Percentiles rank a stretch among this genome's conserved stretches.
phyloP scores from a whole-genome alignment of 2,888 invertebrate species.

The Drosophila mulleri region DNA sequence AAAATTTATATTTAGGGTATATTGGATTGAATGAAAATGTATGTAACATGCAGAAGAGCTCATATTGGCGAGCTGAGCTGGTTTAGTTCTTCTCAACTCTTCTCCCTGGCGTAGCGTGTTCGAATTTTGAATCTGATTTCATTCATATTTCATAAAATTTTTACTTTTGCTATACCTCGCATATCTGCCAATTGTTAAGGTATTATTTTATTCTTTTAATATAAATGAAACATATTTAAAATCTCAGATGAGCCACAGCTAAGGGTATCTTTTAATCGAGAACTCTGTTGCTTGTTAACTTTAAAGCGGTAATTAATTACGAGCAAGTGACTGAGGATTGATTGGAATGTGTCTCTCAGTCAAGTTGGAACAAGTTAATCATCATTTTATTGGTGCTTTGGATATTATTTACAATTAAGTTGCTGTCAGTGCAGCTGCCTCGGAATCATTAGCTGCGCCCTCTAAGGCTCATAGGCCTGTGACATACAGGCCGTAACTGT shows the following conservation, averaged over 20 bases:
- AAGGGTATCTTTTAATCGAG: not conserved
- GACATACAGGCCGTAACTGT: not conserved
- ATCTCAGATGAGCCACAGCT: not conserved
- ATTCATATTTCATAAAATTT: too few relatives aligned
- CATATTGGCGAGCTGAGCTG: too few relatives aligned
- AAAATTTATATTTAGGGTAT: not conserved
- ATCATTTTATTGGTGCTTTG: not conserved
- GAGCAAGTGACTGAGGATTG: constrained; percentile 28
- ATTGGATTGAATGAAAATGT: not conserved
- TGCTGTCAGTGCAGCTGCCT: not conserved
- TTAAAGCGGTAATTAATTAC: not conserved
- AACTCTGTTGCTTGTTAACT: not conserved
- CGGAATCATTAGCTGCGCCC: constrained; percentile 1
- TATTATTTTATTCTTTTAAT: too few relatives aligned
- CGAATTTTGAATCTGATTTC: too few relatives aligned
- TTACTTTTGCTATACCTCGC: too few relatives aligned
- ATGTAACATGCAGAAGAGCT: not conserved
- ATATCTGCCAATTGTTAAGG: too few relatives aligned
- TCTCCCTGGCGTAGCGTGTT: too few relatives aligned
- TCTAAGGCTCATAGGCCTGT: not conserved
- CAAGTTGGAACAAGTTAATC: constrained; percentile 5
- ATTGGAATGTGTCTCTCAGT: not conserved
- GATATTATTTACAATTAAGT: constrained; percentile 9
- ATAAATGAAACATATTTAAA: too few relatives aligned
- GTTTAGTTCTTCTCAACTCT: not conserved